Evolutionary conservation across 2,888 invertebrate species (phyloP), one percentile per base, ranked within the genome.

Genomic region (Scrobipalpa costella): DNA sequence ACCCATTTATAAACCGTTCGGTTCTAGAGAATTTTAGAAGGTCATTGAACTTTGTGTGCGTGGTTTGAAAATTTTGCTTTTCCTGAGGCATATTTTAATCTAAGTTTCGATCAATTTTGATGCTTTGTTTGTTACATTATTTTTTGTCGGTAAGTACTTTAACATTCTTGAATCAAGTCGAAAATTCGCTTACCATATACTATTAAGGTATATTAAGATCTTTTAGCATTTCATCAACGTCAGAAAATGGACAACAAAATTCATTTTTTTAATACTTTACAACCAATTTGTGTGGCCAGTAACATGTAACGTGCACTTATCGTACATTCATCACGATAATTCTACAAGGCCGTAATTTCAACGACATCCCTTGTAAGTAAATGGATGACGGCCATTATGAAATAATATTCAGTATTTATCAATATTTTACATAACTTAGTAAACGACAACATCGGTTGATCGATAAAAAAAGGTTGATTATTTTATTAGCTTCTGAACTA

Each of bases 211-310:
- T 21, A 13, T 52, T 27, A 59, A 17, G 52, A 63, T 38, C 61
- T 47, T 60, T 58, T 63, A 52, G 38, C 63, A 61, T 67, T 67
- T 60, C 64, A 64, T 67, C 61, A 75, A 73, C 69, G 72, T 74
- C 75, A 73, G 34, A 44, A 60, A 34, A 11, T 15, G 13, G 11
- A 7, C 47, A 60, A 55, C 55, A 66, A 68, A 69, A 62, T 66
- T 66, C 49, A 52, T 57, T 60, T 64, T 64, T 61, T 57, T 34
- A 63, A 21, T 62, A 71, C 71, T 50, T 73, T 70, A 72, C 67
- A 68, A 63, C 55, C 72, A 72, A 72, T 75, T 74, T 71, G 63
- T 63, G 57, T 57, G 57, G 59, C 66, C 63, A 63, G 67, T 57
- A 66, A 64, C 65, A 55, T 59, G 62, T 62, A 64, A 33, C 61